A percentile compares a stretch with the other conserved stretches of the same genome.
These are phyloP conservation scores for Solea senegalensis DNA, from an alignment of 2,113 vertebrate species.

Conservation along the genomic window DNA sequence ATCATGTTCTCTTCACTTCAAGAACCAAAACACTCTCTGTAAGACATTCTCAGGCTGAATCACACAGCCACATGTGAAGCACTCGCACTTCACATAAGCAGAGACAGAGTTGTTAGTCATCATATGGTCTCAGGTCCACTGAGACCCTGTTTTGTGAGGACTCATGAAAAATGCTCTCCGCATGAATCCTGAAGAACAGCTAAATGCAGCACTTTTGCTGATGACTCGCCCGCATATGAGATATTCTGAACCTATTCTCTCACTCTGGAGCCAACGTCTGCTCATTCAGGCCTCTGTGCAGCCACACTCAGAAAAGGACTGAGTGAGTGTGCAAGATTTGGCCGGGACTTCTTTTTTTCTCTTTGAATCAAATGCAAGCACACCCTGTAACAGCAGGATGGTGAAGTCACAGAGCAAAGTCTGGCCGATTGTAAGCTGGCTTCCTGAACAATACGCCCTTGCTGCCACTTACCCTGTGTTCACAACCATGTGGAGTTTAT, in stretches of 20 bases:
- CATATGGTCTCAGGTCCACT: constrained; percentile 17
- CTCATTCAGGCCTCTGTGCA: constrained; percentile 7
- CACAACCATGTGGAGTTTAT: constrained; percentile 49
- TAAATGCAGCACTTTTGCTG: constrained; percentile 36
- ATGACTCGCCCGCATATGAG: constrained; percentile 41
- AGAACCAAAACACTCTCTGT: constrained; percentile 15
- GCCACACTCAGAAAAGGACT: constrained; percentile 19
- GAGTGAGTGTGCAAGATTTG: constrained; percentile 43
- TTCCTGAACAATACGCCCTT: constrained; percentile 43
- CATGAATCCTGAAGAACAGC: constrained; percentile 36
- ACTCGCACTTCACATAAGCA: constrained; percentile 19
- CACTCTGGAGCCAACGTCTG: constrained; percentile 23
- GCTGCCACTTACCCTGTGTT: constrained; percentile 18
- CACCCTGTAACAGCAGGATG: constrained; percentile 20
- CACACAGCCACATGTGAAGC: constrained; percentile 56
- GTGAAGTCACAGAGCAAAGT: constrained; percentile 63
- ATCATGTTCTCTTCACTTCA: constrained; percentile 17
- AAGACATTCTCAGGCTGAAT: constrained; percentile 38
- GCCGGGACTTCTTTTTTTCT: constrained; percentile 27
- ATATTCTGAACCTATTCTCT: constrained; percentile 39
- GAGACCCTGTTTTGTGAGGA: constrained; percentile 18
- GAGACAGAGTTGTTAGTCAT: constrained; percentile 50
- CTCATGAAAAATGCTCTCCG: constrained; percentile 28
- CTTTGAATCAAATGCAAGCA: constrained; percentile 60
- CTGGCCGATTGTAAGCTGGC: constrained; percentile 38